phyloP scores from a whole-genome alignment of 2,888 invertebrate genomes.

The Bellardia bayeri region DNA sequence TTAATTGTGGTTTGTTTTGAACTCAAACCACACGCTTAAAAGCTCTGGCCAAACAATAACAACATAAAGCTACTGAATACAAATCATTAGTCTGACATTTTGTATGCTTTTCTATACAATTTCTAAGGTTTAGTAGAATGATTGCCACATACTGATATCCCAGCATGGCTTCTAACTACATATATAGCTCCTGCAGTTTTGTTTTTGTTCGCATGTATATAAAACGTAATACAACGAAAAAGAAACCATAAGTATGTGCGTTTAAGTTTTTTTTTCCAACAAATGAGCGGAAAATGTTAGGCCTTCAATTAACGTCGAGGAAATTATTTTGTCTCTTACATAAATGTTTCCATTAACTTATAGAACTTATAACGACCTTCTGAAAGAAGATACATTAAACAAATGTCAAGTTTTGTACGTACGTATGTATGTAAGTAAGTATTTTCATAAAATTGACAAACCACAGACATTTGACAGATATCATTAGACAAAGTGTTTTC shows the following conservation, averaged over 20 bases:
- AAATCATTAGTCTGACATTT: constrained; percentile 47
- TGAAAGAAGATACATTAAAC: background rate
- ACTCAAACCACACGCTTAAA: constrained; percentile 26
- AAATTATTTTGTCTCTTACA: constrained; percentile 41
- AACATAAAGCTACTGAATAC: background rate
- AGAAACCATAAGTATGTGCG: background rate
- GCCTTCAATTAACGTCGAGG: constrained; percentile 40
- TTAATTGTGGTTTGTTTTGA: constrained; percentile 1
- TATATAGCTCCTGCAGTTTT: background rate
- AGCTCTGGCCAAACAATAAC: too few relatives aligned
- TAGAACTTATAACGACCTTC: background rate
- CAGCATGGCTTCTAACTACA: constrained; percentile 17
- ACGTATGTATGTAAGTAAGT: background rate
- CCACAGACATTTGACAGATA: background rate
- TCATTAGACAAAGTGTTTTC: background rate
- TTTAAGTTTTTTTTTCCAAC: constrained; percentile 3
- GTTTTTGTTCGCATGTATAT: too few relatives aligned
- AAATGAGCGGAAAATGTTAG: constrained; percentile 52
- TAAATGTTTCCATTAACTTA: background rate
- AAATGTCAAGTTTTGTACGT: background rate
- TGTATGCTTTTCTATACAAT: background rate
- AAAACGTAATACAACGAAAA: too few relatives aligned
- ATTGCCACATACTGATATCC: background rate
- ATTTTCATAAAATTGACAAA: constrained; percentile 3
- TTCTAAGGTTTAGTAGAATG: background rate